Evolutionary conservation across 2,797 vertebrate species (phyloP).

Genomic region (Sebastes kiyomatsui): DNA sequence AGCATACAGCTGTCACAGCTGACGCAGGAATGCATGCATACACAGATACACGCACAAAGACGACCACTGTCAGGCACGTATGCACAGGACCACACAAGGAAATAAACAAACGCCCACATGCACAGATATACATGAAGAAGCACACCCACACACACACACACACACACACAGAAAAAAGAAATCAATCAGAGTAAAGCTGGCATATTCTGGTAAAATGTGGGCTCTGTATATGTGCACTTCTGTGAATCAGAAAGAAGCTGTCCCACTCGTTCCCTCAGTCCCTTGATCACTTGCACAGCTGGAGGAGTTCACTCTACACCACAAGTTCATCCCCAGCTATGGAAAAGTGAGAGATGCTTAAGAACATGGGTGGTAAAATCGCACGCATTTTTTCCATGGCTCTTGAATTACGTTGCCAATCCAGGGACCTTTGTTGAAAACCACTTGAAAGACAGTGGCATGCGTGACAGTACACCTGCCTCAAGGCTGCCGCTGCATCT

Average conservation of each 20-base stretch:
- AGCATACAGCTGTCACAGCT: not conserved
- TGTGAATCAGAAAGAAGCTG: constrained; percentile 51
- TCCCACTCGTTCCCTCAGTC: constrained; percentile 46
- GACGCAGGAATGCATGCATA: constrained; percentile 32
- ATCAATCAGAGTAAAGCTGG: constrained; percentile 51
- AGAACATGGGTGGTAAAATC: constrained; percentile 35
- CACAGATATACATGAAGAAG: constrained; percentile 1
- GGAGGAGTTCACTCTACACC: constrained; percentile 37
- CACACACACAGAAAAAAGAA: constrained; percentile 29
- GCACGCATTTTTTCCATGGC: constrained; percentile 34
- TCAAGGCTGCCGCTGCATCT: constrained; percentile 15
- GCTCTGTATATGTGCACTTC: constrained; percentile 64
- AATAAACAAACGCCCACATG: constrained; percentile 27
- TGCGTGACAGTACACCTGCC: constrained; percentile 45
- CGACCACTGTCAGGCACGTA: constrained; percentile 26
- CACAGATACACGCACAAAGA: constrained; percentile 30
- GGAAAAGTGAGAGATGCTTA: constrained; percentile 51
- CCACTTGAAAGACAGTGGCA: constrained; percentile 33
- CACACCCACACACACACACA: constrained; percentile 11
- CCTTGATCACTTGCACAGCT: constrained; percentile 71
- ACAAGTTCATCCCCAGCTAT: constrained; percentile 48
- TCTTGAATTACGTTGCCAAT: constrained; percentile 49
- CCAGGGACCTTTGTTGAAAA: constrained; percentile 39
- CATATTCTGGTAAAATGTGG: constrained; percentile 64
- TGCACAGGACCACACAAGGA: constrained; percentile 38